Percentiles rank a stretch among this genome's conserved stretches.
phyloP scores from a whole-genome alignment of 2,888 invertebrate genomes.

The Ennomos erosarius region DNA sequence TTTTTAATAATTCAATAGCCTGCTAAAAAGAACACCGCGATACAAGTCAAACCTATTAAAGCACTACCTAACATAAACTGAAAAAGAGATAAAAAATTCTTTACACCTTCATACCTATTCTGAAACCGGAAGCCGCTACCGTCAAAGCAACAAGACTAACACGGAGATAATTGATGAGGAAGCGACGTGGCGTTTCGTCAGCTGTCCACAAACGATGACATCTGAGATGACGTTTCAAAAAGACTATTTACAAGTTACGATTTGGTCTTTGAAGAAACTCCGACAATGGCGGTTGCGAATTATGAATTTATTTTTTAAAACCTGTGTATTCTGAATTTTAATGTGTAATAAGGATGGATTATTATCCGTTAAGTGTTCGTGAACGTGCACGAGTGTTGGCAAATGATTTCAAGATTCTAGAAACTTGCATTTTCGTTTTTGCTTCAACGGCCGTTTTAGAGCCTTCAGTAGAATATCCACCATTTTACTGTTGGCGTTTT shows the following conservation, averaged over 20 bases:
- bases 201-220: constrained; percentile 59
- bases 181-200: constrained; percentile 61
- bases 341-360: too few relatives aligned
- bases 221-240: constrained; percentile 54
- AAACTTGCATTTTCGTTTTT: too few relatives aligned
- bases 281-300: too few relatives aligned
- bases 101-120: constrained; percentile 49
- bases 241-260: constrained; percentile 38
- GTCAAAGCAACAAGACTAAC: constrained; percentile 45
- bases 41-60: constrained; percentile 16
- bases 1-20: neutral
- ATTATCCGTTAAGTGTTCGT: too few relatives aligned
- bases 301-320: too few relatives aligned
- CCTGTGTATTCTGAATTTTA: too few relatives aligned
- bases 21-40: neutral
- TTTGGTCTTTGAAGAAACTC: too few relatives aligned
- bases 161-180: constrained; percentile 59
- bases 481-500: too few relatives aligned
- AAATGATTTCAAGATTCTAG: too few relatives aligned
- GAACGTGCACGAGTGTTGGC: too few relatives aligned
- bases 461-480: too few relatives aligned
- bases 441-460: too few relatives aligned
- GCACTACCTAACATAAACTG: constrained; percentile 15
- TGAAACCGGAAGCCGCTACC: constrained; percentile 52
- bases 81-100: constrained; percentile 24